Percentiles rank a stretch among this genome's conserved stretches.
phyloP scores from a whole-genome alignment of 2,113 vertebrate genomes.

The Platysteira castanea region DNA sequence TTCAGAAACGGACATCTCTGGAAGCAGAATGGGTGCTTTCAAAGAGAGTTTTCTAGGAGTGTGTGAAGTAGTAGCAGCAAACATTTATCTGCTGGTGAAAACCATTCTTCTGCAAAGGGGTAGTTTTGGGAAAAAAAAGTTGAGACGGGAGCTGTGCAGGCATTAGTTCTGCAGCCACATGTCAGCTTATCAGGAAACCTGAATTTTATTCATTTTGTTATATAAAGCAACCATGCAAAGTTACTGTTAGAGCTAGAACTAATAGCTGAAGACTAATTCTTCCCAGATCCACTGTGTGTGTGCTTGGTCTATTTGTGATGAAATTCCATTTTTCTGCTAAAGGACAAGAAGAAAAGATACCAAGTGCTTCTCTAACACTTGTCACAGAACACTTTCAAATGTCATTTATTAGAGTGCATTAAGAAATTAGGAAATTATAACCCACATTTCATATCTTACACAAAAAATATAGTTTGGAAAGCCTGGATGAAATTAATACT shows the following conservation, averaged over 20 bases:
- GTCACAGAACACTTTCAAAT: background rate
- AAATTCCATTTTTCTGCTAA: background rate
- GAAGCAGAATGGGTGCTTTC: background rate
- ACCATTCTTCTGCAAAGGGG: background rate
- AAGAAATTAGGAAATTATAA: background rate
- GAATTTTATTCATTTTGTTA: background rate
- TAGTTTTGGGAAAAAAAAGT: background rate
- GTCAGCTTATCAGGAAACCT: background rate
- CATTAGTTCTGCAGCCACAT: background rate
- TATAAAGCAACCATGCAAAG: background rate
- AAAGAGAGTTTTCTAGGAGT: background rate
- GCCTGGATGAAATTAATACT: background rate
- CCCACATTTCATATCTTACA: background rate
- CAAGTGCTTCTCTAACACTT: background rate
- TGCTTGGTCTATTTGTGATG: background rate
- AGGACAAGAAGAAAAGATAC: background rate
- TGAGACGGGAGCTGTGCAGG: background rate
- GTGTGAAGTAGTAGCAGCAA: background rate
- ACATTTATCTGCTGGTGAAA: background rate
- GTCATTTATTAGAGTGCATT: background rate
- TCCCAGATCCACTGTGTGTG: accelerated
- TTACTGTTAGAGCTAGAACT: background rate
- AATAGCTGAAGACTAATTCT: background rate
- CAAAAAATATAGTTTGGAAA: background rate
- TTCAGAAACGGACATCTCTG: background rate